A percentile compares a stretch with the other conserved stretches of the same genome.
phyloP scores from a whole-genome alignment of 2,888 invertebrate genomes.

The Galerucella pusilla region DNA sequence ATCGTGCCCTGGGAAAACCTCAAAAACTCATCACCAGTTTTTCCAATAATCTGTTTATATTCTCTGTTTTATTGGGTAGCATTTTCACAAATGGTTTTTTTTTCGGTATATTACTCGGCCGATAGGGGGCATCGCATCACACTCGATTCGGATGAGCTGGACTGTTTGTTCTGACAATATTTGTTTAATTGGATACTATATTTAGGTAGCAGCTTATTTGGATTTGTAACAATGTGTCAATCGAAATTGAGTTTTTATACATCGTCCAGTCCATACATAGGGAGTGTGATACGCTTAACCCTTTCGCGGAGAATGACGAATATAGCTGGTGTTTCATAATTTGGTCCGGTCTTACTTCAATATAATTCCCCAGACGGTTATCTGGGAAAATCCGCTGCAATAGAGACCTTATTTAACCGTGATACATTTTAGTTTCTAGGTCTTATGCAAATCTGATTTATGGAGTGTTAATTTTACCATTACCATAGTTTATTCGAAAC shows the following conservation, averaged over 20 bases:
- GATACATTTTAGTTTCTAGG: not conserved
- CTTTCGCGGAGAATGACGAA: no score
- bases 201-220: conserved; percentile 18
- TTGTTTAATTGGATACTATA: conserved; percentile 18
- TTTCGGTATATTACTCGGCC: not conserved
- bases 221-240: not conserved
- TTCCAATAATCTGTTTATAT: not conserved
- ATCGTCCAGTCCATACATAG: no score
- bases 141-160: not conserved
- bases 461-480: conserved; percentile 12
- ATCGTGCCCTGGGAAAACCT: not conserved
- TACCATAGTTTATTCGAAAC: conserved; percentile 5
- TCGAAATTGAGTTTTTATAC: not conserved
- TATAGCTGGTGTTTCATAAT: no score
- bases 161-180: conserved; percentile 23
- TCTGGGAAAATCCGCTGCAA: no score
- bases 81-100: not conserved
- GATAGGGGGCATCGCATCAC: not conserved
- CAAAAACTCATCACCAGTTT: not conserved
- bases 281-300: no score
- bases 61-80: not conserved
- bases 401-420: no score
- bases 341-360: no score
- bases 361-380: no score
- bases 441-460: not conserved